Percentiles rank a stretch among this genome's conserved stretches.
Evolutionary conservation across 1,140 invertebrate species (phyloP).

Genomic region (Drosophila orosa): DNA sequence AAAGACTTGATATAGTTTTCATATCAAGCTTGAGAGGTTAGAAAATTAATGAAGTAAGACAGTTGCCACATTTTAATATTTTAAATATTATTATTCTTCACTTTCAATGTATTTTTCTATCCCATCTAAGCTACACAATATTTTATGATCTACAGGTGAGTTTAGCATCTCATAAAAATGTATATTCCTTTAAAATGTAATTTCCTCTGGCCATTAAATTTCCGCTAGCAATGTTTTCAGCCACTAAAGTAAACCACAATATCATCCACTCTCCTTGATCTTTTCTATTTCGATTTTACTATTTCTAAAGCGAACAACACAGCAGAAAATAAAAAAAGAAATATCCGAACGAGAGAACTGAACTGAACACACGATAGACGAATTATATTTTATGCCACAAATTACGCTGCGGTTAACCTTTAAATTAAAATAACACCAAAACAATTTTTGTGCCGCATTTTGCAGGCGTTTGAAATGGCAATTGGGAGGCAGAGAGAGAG

Average conservation of each 20-base stretch:
- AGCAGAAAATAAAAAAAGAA: background rate
- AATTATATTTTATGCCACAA: conserved; percentile 83
- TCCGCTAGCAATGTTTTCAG: background rate
- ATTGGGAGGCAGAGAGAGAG: background rate
- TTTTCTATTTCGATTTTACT: conserved; percentile 44
- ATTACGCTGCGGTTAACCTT: conserved; percentile 83
- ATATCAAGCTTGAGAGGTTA: background rate
- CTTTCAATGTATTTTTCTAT: background rate
- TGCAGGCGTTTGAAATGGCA: conserved; percentile 45
- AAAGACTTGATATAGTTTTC: background rate
- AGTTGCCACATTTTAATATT: background rate
- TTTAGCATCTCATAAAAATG: background rate
- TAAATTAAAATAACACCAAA: conserved; percentile 83
- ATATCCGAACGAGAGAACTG: conserved; percentile 1
- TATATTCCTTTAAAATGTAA: conserved; percentile 1
- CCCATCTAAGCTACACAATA: background rate
- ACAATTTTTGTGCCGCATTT: conserved; percentile 78
- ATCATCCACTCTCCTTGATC: conserved; percentile 32
- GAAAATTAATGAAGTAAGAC: background rate
- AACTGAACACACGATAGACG: conserved; percentile 62
- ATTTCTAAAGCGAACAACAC: conserved; percentile 13
- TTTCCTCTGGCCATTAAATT: background rate
- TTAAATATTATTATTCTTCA: background rate
- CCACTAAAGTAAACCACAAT: conserved; percentile 41
- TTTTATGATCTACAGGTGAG: background rate